Base-by-base conservation (phyloP, 2,113 vertebrate species). In the Seriola dumerili region DNA sequence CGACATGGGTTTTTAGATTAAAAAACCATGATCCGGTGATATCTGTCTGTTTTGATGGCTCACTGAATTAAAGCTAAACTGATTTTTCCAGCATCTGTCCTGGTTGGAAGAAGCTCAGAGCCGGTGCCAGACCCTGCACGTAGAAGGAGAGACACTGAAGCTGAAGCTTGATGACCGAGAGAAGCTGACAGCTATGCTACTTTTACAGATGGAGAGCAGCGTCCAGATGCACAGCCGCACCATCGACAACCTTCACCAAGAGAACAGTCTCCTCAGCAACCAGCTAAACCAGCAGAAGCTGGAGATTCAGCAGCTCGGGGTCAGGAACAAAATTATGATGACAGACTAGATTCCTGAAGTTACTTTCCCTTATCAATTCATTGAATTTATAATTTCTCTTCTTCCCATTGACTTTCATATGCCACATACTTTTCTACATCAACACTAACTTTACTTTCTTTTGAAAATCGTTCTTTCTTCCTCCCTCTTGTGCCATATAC, bases 281-380 rank as follows among this genome's bases (percentile, higher is more conserved):
- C 96, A 96, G 85, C 89, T 94, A 1, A 86, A 87, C 38, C 92
- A 93, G 4, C 91, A 92, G 83, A 96, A 94, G 61, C 58, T 93
- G 68, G 87, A 96, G 64, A 90, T 93, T 54, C 94, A 96, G 81
- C 94, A 97, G 66, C 86, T 96, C 50, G 94, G 93, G 95, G 97
- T 97, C 55, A 72, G 87, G 25, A 71, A n/a, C n/a, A 25, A 2
- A 40, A 32, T 42, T 19, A 32, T 21, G 11, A 38, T 67, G 3
- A 29, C 4, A n/a, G 4, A 44, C 0, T 1, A 67, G 5, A 62
- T 32, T 29, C 17, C 11, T 23, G 11, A 55, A 29, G 21, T 21
- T 3, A 36, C 14, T 2, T 52, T 38, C 54, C 9, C 67, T n/a
- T 38, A 52, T 23, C 32, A 69, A 13, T 25, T 12, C n/a, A 4